Evolutionary conservation across 2,797 vertebrate genomes (phyloP).

Genomic region (Bovichtus diacanthus): DNA sequence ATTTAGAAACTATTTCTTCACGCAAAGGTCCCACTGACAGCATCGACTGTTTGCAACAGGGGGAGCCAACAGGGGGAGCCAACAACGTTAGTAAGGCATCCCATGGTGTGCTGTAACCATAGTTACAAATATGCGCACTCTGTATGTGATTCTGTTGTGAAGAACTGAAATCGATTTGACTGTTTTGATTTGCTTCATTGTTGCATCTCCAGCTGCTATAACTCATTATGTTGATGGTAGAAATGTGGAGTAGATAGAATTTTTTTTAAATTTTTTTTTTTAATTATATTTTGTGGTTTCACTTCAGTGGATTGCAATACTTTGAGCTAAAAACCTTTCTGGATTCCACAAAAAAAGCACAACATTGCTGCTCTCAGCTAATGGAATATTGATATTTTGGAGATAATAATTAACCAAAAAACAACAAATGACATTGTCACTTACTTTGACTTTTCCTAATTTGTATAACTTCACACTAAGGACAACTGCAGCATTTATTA

Average conservation of each 20-base stretch:
- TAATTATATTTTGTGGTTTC: background rate
- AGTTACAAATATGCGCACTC: background rate
- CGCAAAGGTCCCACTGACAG: background rate
- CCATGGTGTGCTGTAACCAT: background rate
- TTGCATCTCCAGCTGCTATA: background rate
- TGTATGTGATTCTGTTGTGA: background rate
- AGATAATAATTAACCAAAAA: background rate
- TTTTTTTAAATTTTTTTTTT: background rate
- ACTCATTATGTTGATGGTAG: too few relatives aligned
- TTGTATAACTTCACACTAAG: background rate
- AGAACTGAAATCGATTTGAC: background rate
- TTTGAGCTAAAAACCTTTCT: background rate
- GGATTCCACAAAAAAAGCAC: background rate
- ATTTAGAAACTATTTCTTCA: too few relatives aligned
- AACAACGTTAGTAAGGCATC: background rate
- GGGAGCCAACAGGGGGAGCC: conserved; percentile 40
- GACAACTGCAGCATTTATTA: background rate
- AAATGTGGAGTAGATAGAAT: too few relatives aligned
- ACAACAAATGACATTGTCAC: background rate
- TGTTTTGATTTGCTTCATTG: background rate
- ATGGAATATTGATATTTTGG: background rate
- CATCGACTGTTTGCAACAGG: conserved; percentile 19
- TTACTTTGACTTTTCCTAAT: background rate
- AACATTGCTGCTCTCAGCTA: background rate
- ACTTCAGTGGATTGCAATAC: background rate